Base-by-base conservation (phyloP, 2,113 vertebrate species). In the Gila orcuttii region DNA sequence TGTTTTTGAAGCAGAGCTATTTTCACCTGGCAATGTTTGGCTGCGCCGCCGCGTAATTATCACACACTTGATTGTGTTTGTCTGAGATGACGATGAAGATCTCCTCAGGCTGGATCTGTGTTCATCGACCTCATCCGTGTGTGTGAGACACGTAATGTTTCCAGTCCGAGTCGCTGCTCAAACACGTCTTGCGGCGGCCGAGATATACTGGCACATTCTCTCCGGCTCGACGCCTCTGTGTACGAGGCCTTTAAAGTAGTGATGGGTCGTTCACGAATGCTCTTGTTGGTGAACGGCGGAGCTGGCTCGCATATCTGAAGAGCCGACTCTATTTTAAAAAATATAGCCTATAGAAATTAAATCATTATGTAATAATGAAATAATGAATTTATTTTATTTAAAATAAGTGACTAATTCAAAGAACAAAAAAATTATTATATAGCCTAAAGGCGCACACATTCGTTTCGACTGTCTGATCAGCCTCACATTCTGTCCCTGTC, bases 121-220 rank as follows among this genome's bases (percentile, higher is more conserved):
- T 71, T 71, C 19, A 21, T 11, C 33, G 8, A 33, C 64, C 15
- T 68, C 64, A 68, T 68, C 64, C 31, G 13, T 33, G 62, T 62
- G 4, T 39, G 68, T 79, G 76, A 93, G 88, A 89, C 90, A 91
- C 92, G 91, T 89, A 91, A 93, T 92, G 60, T 87, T 82, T 85
- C 47, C 57, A 69, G 89, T 39, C 33, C 2, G 19, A 39, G 25
- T 45, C 60, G 55, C 89, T 92, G 92, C 90, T 88, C 84, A 79
- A 90, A 88, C 93, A 92, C 91, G 93, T 93, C 91, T 81, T 92
- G 91, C 88, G 89, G 89, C 89, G 88, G 52, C 75, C 87, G 92
- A 91, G 93, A 94, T 92, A 94, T 92, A 92, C 31, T 81, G 83
- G 31, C 66, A 69, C 31, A 10, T 2, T 33, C 66, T 33, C 64